Conservation (phyloP, 2,888 invertebrate genomes). For the Eulithis prunata region DNA sequence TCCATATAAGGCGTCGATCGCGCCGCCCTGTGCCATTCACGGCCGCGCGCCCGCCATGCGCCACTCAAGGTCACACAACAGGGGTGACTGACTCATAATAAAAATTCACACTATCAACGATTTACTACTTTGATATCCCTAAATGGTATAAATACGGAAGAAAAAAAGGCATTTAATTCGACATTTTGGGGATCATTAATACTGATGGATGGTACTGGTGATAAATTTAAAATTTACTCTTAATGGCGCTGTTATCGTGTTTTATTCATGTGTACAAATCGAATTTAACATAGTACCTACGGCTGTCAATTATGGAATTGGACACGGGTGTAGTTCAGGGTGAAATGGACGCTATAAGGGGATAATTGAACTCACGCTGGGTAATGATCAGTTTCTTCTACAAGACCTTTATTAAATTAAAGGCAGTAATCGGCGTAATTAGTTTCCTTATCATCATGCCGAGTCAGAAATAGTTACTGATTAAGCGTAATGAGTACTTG, state of each 20-base stretch:
- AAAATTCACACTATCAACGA: constrained; percentile 68
- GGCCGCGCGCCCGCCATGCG: constrained; percentile 51
- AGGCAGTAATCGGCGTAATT: constrained; percentile 14
- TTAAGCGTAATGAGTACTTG: not conserved
- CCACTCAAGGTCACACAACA: constrained; percentile 32
- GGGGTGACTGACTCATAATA: constrained; percentile 73
- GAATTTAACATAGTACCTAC: constrained; percentile 33
- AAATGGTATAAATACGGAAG: constrained; percentile 64
- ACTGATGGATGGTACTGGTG: constrained; percentile 51
- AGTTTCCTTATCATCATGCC: constrained; percentile 17
- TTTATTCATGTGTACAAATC: constrained; percentile 34
- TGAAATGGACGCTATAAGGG: constrained; percentile 20
- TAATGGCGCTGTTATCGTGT: constrained; percentile 33
- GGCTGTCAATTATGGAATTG: constrained; percentile 37
- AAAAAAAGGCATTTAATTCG: constrained; percentile 44
- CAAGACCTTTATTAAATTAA: constrained; percentile 28
- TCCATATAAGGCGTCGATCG: constrained; percentile 60
- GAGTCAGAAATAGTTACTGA: constrained; percentile 2
- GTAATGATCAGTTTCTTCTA: constrained; percentile 17
- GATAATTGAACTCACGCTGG: constrained; percentile 25
- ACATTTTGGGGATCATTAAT: constrained; percentile 43
- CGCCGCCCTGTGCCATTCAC: constrained; percentile 57
- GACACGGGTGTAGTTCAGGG: constrained; percentile 37
- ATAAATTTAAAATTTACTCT: constrained; percentile 41
- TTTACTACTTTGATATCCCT: constrained; percentile 65